phyloP scores from a whole-genome alignment of 1,140 invertebrate genomes.

The honey bee (Apis mellifera) region DNA sequence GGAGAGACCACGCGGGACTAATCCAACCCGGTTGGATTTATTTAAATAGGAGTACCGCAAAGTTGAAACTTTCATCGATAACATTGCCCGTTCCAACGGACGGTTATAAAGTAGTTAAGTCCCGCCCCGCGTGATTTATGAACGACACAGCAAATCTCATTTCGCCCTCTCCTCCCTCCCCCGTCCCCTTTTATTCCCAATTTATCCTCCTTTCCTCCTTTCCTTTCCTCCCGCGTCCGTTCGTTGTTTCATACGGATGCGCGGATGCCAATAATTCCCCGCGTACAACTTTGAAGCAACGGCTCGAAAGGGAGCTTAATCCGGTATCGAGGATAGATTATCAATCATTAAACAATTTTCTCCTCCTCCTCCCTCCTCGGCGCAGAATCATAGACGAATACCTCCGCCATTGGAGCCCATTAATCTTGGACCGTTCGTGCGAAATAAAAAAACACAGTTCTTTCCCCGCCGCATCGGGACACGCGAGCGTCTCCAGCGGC shows the following conservation, averaged over 20 bases:
- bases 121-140: slow-evolving; percentile 58
- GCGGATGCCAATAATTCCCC: background rate
- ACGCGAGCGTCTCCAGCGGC: background rate
- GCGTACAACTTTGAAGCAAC: background rate
- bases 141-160: slow-evolving; percentile 48
- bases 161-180: slow-evolving; percentile 13
- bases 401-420: slow-evolving; percentile 9
- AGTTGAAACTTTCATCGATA: slow-evolving; percentile 62
- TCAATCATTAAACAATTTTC: slow-evolving; percentile 50
- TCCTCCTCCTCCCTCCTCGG: background rate
- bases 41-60: slow-evolving; percentile 52
- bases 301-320: slow-evolving; percentile 9
- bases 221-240: background rate
- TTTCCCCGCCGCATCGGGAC: background rate
- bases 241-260: background rate
- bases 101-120: slow-evolving; percentile 64
- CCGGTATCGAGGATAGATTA: slow-evolving; percentile 34
- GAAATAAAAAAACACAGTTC: slow-evolving; percentile 23
- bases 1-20: slow-evolving; percentile 40
- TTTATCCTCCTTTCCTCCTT: background rate
- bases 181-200: background rate
- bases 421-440: slow-evolving; percentile 29
- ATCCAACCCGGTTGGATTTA: slow-evolving; percentile 47
- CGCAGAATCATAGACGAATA: slow-evolving; percentile 18
- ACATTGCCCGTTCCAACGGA: slow-evolving; percentile 47